Base-by-base conservation (phyloP, 2,797 vertebrate genomes). In the Typhlichthys eigenmanni region DNA sequence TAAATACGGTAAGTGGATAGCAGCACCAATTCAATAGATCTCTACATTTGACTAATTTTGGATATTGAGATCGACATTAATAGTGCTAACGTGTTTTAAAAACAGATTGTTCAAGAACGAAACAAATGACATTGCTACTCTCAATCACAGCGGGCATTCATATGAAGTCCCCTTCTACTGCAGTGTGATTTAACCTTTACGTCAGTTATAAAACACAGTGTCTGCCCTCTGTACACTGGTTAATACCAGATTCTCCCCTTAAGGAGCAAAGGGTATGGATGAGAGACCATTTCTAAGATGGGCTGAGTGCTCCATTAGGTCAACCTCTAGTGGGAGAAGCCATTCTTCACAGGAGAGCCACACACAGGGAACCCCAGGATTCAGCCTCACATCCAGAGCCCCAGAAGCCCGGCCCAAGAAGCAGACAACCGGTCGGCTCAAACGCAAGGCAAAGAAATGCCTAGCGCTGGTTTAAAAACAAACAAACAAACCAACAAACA, bases 341-440 rank as follows among this genome's bases (percentile, higher is more conserved):
- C 46, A 32, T 14, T 72, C 9, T 12, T 16, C 45, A 47, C 5
- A 29, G 29, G 34, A n/a, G 13, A 55, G 46, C 43, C 45, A 48
- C 12, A 19, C 17, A 29, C 24, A 29, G 13, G 47, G 10, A 24
- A 13, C 16, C 58, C n/a, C 4, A 3, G 13, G 58, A 54, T 11
- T 81, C 66, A 72, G 58, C 62, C 50, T 38, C 38, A 43, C 55
- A 58, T 24, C 60, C 24, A 29, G 24, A 29, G 24, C 24, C 60
- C 45, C 29, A 58, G 53, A 57, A 62, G 47, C 47, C 60, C 29
- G 70, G 66, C 17, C 49, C 48, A 57, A 43, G 38, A 43, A 66
- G 69, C 66, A 47, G 72, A 64, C 64, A 59, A 58, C 60, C 55
- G 50, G 29, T 47, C 46, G 71, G 74, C 76, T 75, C 9, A 43